Evolutionary conservation across 2,888 invertebrate species (phyloP).

Genomic region (Palloptera scutellata): DNA sequence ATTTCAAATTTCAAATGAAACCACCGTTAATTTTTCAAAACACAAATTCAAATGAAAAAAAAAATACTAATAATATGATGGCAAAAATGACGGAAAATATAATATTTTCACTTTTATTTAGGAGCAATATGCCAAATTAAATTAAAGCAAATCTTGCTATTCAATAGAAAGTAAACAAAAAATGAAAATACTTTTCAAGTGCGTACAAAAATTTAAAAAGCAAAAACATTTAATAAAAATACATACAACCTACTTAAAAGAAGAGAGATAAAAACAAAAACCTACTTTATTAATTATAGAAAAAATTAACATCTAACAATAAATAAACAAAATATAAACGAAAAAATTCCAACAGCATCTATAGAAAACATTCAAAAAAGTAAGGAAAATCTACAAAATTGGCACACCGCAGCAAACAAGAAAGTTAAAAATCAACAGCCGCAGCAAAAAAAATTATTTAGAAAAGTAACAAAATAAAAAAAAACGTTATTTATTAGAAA

Average conservation of each 20-base stretch:
- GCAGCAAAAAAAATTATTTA: conserved; percentile 18
- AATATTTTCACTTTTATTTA: conserved; percentile 14
- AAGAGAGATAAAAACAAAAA: conserved; percentile 31
- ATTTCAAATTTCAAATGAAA: conserved; percentile 28
- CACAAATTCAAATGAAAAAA: conserved; percentile 13
- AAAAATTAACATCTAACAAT: conserved; percentile 3
- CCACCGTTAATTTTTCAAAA: conserved; percentile 30
- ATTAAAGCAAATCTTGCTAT: conserved; percentile 3
- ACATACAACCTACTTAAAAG: not conserved
- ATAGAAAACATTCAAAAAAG: conserved; percentile 18
- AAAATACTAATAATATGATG: not conserved
- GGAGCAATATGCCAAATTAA: too few relatives aligned
- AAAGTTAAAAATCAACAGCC: conserved; percentile 33
- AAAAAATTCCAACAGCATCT: conserved; percentile 8
- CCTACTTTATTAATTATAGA: not conserved
- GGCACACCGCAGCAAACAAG: conserved; percentile 7
- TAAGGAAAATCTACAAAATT: conserved; percentile 34
- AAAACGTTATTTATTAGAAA: conserved; percentile 17
- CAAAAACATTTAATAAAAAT: conserved; percentile 10
- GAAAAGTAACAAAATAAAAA: conserved; percentile 7
- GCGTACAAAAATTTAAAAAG: conserved; percentile 4
- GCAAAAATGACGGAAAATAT: conserved; percentile 8
- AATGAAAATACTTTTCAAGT: conserved; percentile 8
- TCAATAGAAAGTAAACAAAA: not conserved
- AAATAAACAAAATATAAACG: conserved; percentile 7